Percentiles rank a stretch among this genome's conserved stretches.
Conservation (phyloP, 1,140 invertebrate species). For the Drosophila orena region DNA sequence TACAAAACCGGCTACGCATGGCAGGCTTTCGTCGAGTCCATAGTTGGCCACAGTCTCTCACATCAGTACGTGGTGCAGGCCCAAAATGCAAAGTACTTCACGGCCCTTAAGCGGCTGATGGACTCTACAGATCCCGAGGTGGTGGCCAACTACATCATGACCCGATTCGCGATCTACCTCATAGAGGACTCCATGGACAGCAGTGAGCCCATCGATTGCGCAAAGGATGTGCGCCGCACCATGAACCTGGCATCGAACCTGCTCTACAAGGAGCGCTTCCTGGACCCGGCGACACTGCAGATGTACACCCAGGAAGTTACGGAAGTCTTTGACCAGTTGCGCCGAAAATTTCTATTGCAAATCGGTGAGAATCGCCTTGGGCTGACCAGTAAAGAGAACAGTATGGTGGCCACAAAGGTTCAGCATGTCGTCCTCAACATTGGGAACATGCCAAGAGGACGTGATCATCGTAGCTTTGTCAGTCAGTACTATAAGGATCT, state of each 20-base stretch:
- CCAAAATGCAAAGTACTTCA: slow-evolving; percentile 28
- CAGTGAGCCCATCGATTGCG: slow-evolving; percentile 34
- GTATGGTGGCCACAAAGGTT: slow-evolving; percentile 32
- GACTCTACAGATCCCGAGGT: slow-evolving; percentile 22
- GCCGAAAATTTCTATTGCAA: slow-evolving; percentile 25
- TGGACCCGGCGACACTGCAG: background rate
- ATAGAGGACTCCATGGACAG: slow-evolving; percentile 22
- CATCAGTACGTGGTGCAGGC: slow-evolving; percentile 11
- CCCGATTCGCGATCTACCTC: slow-evolving; percentile 50
- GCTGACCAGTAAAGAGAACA: background rate
- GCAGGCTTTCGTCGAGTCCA: slow-evolving; percentile 32
- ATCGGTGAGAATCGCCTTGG: slow-evolving; percentile 33
- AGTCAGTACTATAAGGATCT: slow-evolving; percentile 43
- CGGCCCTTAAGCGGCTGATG: slow-evolving; percentile 27
- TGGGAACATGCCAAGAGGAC: slow-evolving; percentile 60
- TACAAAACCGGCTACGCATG: slow-evolving; percentile 20
- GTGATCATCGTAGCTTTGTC: slow-evolving; percentile 30
- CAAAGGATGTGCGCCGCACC: slow-evolving; percentile 45
- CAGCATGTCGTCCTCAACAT: slow-evolving; percentile 55
- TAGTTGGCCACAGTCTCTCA: slow-evolving; percentile 25
- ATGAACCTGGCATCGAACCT: slow-evolving; percentile 56
- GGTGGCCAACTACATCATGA: slow-evolving; percentile 71
- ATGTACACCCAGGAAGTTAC: slow-evolving; percentile 6
- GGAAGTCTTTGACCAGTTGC: slow-evolving; percentile 36
- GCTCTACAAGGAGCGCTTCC: slow-evolving; percentile 56